Evolutionary conservation across 2,888 invertebrate genomes (phyloP).

Genomic region (Proisotoma minuta): DNA sequence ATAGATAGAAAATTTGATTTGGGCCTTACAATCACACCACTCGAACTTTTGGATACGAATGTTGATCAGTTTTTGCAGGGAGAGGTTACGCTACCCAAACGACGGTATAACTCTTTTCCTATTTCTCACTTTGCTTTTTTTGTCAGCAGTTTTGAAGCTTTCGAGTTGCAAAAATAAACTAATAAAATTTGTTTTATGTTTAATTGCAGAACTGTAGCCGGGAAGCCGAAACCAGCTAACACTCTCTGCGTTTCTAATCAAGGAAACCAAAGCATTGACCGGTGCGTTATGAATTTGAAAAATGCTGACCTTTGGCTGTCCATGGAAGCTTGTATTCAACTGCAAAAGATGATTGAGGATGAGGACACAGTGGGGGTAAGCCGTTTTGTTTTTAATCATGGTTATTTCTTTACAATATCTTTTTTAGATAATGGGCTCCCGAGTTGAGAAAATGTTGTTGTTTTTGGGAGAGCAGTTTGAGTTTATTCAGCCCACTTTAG

Average conservation of each 20-base stretch:
- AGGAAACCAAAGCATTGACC: conserved; percentile 51
- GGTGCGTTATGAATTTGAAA: conserved; percentile 61
- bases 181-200: too few relatives aligned
- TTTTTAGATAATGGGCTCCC: conserved; percentile 52
- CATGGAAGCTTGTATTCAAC: conserved; percentile 63
- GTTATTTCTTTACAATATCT: background rate
- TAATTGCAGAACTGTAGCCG: too few relatives aligned
- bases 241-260: conserved; percentile 24
- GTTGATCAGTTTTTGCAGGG: conserved; percentile 30
- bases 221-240: too few relatives aligned
- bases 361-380: conserved; percentile 29
- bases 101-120: conserved; percentile 21
- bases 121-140: background rate
- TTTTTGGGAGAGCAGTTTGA: conserved; percentile 63
- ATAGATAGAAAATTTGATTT: conserved; percentile 43
- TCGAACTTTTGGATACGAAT: conserved; percentile 43
- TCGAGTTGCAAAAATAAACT: too few relatives aligned
- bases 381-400: background rate
- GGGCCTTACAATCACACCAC: conserved; percentile 36
- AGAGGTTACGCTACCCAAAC: conserved; percentile 20
- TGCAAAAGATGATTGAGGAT: conserved; percentile 62
- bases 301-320: conserved; percentile 61
- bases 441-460: conserved; percentile 64
- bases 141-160: background rate
- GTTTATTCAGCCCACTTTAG: conserved; percentile 52